A percentile compares a stretch with the other conserved stretches of the same genome.
phyloP scores from a whole-genome alignment of 2,888 invertebrate species.

The Synergus laeviventris region DNA sequence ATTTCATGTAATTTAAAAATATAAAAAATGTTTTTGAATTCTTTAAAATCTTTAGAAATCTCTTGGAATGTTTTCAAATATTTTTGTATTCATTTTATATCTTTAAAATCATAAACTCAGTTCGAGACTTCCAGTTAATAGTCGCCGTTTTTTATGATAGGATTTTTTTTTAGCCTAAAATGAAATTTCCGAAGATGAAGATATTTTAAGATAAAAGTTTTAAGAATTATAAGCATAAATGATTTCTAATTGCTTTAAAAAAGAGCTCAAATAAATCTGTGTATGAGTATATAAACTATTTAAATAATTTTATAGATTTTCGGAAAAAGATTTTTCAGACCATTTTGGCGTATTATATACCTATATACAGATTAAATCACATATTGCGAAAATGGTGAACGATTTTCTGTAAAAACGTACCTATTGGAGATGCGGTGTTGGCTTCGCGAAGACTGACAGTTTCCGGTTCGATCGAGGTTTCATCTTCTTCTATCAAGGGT shows the following conservation, averaged over 20 bases:
- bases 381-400: neutral
- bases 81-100: no score
- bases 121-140: no score
- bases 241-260: neutral
- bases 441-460: constrained; percentile 83
- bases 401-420: constrained; percentile 74
- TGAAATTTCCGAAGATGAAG: no score
- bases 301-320: neutral
- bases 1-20: no score
- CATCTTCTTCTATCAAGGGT: constrained; percentile 83
- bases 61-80: no score
- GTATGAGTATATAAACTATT: neutral
- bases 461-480: constrained; percentile 80
- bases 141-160: no score
- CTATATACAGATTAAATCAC: neutral
- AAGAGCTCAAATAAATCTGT: neutral
- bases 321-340: neutral
- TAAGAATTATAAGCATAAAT: no score
- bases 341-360: neutral
- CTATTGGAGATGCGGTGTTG: constrained; percentile 78
- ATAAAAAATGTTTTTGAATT: no score
- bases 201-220: no score
- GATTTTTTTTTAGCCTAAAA: no score
- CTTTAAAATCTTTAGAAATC: no score
- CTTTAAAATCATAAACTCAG: no score